Evolutionary conservation across 2,888 invertebrate species (phyloP).

Genomic region (Cecidostiba fungosa): DNA sequence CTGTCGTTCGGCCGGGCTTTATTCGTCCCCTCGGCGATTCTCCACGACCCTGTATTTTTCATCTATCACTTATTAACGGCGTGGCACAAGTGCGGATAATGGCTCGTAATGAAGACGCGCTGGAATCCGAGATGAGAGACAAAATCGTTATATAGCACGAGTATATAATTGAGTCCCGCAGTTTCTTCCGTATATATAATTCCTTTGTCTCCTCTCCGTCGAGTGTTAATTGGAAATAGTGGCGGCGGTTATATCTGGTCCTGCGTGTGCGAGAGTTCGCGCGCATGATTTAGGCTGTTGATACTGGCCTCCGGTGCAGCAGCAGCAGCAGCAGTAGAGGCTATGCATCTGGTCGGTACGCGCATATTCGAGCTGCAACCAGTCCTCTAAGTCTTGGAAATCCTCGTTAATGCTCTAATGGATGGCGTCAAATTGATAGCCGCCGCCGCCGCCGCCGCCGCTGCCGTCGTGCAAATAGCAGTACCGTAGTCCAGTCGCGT

Average conservation of each 20-base stretch:
- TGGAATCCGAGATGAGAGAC: no score
- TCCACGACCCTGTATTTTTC: no score
- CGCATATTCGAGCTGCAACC: neutral
- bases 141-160: no score
- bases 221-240: neutral
- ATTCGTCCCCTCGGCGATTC: no score
- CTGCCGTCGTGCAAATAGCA: slow-evolving; percentile 18
- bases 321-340: neutral
- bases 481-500: neutral
- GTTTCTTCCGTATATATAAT: no score
- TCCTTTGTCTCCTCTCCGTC: neutral
- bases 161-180: no score
- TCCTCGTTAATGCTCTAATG: slow-evolving; percentile 72
- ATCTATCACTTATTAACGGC: no score
- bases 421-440: slow-evolving; percentile 75
- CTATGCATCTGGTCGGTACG: neutral
- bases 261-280: no score
- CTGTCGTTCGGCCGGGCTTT: no score
- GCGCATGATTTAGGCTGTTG: slow-evolving; percentile 39
- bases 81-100: no score
- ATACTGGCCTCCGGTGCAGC: neutral
- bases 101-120: no score
- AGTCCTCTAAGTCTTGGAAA: slow-evolving; percentile 67
- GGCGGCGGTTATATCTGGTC: neutral
- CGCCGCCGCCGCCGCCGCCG: slow-evolving; percentile 48